phyloP scores from a whole-genome alignment of 2,113 vertebrate species.

The Gymnarchus niloticus region DNA sequence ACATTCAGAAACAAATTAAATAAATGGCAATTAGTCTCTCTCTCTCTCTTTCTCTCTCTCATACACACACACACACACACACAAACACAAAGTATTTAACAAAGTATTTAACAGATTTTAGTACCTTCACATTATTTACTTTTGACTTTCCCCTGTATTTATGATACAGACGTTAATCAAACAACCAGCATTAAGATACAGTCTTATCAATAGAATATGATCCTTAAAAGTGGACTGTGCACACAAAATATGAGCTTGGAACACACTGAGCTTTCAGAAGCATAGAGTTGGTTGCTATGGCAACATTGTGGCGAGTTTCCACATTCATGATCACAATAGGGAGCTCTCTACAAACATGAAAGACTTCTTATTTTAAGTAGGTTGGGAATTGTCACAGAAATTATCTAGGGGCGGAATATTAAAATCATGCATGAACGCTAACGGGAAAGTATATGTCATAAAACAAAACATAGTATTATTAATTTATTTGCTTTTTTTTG shows the following conservation, averaged over 20 bases:
- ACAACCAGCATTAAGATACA: not conserved
- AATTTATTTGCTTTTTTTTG: not conserved
- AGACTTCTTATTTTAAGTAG: slow-evolving; percentile 4
- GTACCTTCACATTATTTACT: not conserved
- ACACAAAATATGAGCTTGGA: not conserved
- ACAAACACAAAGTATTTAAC: too few relatives aligned
- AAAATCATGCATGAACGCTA: not conserved
- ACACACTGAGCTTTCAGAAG: not conserved
- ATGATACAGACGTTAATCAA: not conserved
- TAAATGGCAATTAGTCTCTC: too few relatives aligned
- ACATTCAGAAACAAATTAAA: too few relatives aligned
- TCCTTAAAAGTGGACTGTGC: not conserved
- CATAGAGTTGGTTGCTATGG: slow-evolving; percentile 20
- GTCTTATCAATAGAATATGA: not conserved
- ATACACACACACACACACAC: too few relatives aligned
- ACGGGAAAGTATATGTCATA: not conserved
- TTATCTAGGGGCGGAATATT: not conserved
- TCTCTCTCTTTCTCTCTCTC: too few relatives aligned
- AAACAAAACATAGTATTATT: not conserved
- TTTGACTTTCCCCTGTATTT: not conserved
- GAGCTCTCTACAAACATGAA: slow-evolving; percentile 17
- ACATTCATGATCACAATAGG: not conserved
- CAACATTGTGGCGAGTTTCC: slow-evolving; percentile 9
- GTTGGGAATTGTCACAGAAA: not conserved
- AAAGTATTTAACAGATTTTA: not conserved